These are phyloP conservation scores for Patella vulgata DNA, from an alignment of 1,140 invertebrate genomes.

Conservation along the genomic window DNA sequence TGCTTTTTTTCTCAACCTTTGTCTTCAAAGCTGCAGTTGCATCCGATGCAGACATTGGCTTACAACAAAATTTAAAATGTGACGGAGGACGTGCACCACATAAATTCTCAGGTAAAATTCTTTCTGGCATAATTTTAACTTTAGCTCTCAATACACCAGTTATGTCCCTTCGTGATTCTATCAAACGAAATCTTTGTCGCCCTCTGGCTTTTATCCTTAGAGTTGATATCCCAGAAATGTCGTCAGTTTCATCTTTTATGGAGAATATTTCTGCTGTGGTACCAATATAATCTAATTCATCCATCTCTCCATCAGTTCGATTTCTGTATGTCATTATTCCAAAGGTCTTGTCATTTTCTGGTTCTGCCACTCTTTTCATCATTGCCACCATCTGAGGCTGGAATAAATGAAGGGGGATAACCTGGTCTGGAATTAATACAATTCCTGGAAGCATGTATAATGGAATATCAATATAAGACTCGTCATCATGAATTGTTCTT, in stretches of 20 bases:
- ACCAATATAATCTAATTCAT: slow-evolving; percentile 67
- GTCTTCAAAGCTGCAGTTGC: slow-evolving; percentile 44
- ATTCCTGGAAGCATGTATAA: slow-evolving; percentile 72
- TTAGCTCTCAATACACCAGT: slow-evolving; percentile 70
- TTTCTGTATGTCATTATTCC: slow-evolving; percentile 71
- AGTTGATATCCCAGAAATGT: slow-evolving; percentile 54
- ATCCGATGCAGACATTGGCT: slow-evolving; percentile 42
- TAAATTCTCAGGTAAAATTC: slow-evolving; percentile 69
- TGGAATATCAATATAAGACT: slow-evolving; percentile 69
- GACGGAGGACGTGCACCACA: slow-evolving; percentile 66
- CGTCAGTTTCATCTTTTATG: slow-evolving; percentile 70
- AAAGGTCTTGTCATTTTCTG: slow-evolving; percentile 73
- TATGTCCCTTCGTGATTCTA: slow-evolving; percentile 67
- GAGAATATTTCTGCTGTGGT: slow-evolving; percentile 81
- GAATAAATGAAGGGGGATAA: slow-evolving; percentile 76
- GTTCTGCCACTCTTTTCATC: slow-evolving; percentile 71
- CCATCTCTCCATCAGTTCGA: no score
- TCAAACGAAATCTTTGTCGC: slow-evolving; percentile 74
- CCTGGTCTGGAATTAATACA: slow-evolving; percentile 78
- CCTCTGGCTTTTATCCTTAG: slow-evolving; percentile 73
- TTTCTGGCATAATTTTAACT: slow-evolving; percentile 77
- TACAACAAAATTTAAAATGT: slow-evolving; percentile 50
- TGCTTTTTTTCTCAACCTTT: slow-evolving; percentile 54
- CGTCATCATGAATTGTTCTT: slow-evolving; percentile 73
- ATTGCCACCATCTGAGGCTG: slow-evolving; percentile 70